Percentiles rank a stretch among this genome's conserved stretches.
Evolutionary conservation across 1,140 invertebrate genomes (phyloP).

Genomic region (Bathynomus jamesi): DNA sequence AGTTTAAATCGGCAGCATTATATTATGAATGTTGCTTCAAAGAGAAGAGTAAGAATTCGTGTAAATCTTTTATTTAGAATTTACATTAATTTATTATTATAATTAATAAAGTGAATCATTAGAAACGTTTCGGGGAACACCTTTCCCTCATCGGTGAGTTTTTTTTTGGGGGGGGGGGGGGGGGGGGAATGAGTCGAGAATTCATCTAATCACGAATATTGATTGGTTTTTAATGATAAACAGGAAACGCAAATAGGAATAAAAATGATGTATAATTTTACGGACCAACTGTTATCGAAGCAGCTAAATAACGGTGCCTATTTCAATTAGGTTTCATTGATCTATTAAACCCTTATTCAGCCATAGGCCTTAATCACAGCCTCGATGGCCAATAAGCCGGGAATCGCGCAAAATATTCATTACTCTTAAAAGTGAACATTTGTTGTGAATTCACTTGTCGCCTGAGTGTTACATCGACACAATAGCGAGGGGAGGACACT

Average conservation of each 20-base stretch:
- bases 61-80: too few relatives aligned
- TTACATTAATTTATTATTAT: too few relatives aligned
- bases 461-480: background rate
- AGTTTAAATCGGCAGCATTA: too few relatives aligned
- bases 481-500: background rate
- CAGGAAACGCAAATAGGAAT: background rate
- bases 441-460: conserved; percentile 1
- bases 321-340: conserved; percentile 1
- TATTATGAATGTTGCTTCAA: too few relatives aligned
- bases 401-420: background rate
- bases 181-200: too few relatives aligned
- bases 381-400: background rate
- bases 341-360: background rate
- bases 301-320: background rate
- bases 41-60: too few relatives aligned
- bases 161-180: too few relatives aligned
- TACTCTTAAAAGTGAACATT: background rate
- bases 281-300: background rate
- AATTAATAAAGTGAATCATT: too few relatives aligned
- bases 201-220: too few relatives aligned
- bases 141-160: too few relatives aligned
- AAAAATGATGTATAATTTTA: background rate
- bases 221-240: background rate
- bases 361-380: background rate
- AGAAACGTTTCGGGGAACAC: too few relatives aligned